Conservation (phyloP, 2,797 vertebrate genomes). For the Synanceia verrucosa region DNA sequence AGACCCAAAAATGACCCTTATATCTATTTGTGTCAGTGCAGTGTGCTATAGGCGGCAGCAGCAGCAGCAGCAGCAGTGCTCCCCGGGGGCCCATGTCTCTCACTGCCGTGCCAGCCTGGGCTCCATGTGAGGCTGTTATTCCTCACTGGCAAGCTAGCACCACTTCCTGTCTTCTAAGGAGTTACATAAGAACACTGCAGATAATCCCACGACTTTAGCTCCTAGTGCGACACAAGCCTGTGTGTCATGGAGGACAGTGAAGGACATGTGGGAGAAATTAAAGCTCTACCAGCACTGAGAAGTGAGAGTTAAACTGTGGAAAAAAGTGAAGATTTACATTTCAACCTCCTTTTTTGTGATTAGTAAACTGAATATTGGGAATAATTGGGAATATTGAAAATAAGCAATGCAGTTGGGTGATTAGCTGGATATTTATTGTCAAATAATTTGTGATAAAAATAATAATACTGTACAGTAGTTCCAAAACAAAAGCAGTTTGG, state of each 20-base stretch:
- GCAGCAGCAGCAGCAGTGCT: slow-evolving; percentile 34
- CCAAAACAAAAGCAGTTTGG: too few relatives aligned
- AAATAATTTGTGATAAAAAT: too few relatives aligned
- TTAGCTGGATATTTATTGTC: too few relatives aligned
- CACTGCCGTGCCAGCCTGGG: slow-evolving; percentile 39
- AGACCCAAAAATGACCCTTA: slow-evolving; percentile 61
- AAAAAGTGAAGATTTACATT: not conserved
- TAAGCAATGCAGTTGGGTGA: too few relatives aligned
- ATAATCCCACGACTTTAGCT: slow-evolving; percentile 62
- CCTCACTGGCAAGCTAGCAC: slow-evolving; percentile 50
- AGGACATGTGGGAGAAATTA: slow-evolving; percentile 43
- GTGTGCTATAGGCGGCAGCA: slow-evolving; percentile 56
- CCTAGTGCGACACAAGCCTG: slow-evolving; percentile 26
- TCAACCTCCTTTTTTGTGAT: too few relatives aligned
- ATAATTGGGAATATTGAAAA: too few relatives aligned
- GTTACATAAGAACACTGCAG: slow-evolving; percentile 71
- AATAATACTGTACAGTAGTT: too few relatives aligned
- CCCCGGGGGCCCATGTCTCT: slow-evolving; percentile 38
- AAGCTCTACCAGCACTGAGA: slow-evolving; percentile 19
- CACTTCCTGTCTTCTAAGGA: slow-evolving; percentile 61
- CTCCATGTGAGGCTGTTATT: slow-evolving; percentile 59
- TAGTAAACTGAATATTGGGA: too few relatives aligned
- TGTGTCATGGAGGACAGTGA: slow-evolving; percentile 52
- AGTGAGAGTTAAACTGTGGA: not conserved
- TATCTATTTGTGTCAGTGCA: slow-evolving; percentile 66